Percentiles rank a stretch among this genome's conserved stretches.
Conservation (phyloP, 2,797 vertebrate species). For the Characodon lateralis region DNA sequence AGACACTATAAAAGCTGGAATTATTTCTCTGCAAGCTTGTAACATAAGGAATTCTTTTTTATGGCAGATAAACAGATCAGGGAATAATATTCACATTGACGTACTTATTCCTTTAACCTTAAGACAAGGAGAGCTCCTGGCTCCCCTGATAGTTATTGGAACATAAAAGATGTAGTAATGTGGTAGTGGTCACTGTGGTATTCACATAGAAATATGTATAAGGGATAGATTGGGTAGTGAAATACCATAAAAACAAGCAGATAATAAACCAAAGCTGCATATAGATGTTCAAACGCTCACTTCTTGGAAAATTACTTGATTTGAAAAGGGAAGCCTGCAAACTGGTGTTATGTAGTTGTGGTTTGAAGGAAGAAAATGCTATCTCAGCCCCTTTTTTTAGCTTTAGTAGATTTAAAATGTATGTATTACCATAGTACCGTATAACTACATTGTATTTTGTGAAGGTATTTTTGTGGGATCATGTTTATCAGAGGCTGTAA, state of each 20-base stretch:
- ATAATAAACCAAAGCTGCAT: neutral
- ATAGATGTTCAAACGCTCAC: neutral
- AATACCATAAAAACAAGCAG: neutral
- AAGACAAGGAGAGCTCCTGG: neutral
- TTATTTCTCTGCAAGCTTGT: neutral
- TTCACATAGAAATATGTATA: neutral
- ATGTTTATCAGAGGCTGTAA: neutral
- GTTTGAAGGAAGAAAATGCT: neutral
- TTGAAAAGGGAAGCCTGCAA: neutral
- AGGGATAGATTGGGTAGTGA: neutral
- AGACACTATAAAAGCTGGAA: neutral
- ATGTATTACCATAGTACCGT: no score
- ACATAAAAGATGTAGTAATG: neutral
- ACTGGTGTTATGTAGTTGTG: neutral
- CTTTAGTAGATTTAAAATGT: no score
- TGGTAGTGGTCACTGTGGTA: neutral
- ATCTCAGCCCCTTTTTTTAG: no score
- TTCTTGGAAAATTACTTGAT: neutral
- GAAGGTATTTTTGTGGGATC: neutral
- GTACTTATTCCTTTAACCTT: conserved; percentile 2
- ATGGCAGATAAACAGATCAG: neutral
- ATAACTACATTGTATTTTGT: no score
- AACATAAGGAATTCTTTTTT: neutral
- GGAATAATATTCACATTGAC: neutral
- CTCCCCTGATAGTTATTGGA: neutral